Evolutionary conservation across 2,888 invertebrate genomes (phyloP), one percentile per base, ranked within the genome.

Genomic region (Caenorhabditis parvicauda): DNA sequence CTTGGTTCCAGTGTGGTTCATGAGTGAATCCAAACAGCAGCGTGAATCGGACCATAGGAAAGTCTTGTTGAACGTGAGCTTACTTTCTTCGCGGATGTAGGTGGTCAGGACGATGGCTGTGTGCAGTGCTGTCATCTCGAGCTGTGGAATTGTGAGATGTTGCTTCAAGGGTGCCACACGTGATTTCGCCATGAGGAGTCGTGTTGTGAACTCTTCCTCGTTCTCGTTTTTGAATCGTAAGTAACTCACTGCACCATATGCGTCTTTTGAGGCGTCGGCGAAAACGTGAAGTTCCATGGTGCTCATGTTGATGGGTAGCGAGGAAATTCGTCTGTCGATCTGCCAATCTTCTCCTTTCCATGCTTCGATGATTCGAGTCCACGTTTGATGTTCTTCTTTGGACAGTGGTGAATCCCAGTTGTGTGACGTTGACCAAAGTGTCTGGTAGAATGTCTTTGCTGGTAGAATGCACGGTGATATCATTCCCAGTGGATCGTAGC

Each of bases 121-220:
- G 5, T 43, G 43, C 5, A 46, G 4, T 9, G 19, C 56, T 9
- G 51, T 7, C 7, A 56, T 22, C 27, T 56, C 56, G 9, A 22
- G n/a, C 28, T 35, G 44, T 12, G 56, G 51, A 32, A 56, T 56
- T 1, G 46, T 27, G 3, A 19, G 21, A 4, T 3, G 12, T 19
- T 29, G 38, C 21, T 39, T 38, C 14, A 45, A 12, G 0, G 56
- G 56, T 7, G 51, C 28, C 0, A 56, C 45, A 43, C 47, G 64
- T 54, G 4, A 48, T 52, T 17, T 74, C 72, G 25, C 54, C 54
- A 55, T 74, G 74, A 52, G 1, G 2, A 71, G 29, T 17, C 38
- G 17, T 6, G 29, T 35, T n/a, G n/a, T n/a, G n/a, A n/a, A n/a
- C 1, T 59, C 14, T 50, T 75, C 74, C 14, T 12, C 21, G 17